Conservation (phyloP, 1,140 invertebrate species). For the Eurosta solidaginis region DNA sequence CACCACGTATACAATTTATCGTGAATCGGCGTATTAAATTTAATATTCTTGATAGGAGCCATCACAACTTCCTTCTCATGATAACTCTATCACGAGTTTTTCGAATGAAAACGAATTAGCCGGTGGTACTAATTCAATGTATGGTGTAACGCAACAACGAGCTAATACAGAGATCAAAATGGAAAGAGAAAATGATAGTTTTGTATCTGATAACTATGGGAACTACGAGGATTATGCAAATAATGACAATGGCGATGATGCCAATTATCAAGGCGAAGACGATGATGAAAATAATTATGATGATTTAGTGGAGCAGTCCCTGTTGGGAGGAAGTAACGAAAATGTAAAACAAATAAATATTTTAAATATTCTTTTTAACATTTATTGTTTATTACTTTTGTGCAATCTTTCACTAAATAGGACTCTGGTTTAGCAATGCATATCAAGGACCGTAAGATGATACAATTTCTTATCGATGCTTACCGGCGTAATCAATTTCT, state of each 20-base stretch:
- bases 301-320: slow-evolving; percentile 54
- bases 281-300: slow-evolving; percentile 45
- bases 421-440: slow-evolving; percentile 51
- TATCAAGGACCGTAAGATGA: slow-evolving; percentile 57
- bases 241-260: slow-evolving; percentile 35
- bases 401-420: not conserved
- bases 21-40: too few relatives aligned
- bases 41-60: not conserved
- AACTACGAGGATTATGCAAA: slow-evolving; percentile 40
- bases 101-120: not conserved
- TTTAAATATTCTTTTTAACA: not conserved
- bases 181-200: slow-evolving; percentile 22
- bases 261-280: slow-evolving; percentile 39
- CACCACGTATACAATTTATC: too few relatives aligned
- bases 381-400: not conserved
- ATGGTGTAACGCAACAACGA: not conserved
- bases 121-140: not conserved
- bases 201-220: slow-evolving; percentile 17
- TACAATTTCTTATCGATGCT: slow-evolving; percentile 54
- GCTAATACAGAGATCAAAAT: not conserved
- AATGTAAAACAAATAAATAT: not conserved
- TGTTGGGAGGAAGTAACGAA: slow-evolving; percentile 46
- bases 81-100: not conserved
- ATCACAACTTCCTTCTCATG: not conserved
- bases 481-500: slow-evolving; percentile 54